Evolutionary conservation across 1,140 invertebrate species (phyloP), one percentile per base, ranked within the genome.

Genomic region (Antheraea mylitta): DNA sequence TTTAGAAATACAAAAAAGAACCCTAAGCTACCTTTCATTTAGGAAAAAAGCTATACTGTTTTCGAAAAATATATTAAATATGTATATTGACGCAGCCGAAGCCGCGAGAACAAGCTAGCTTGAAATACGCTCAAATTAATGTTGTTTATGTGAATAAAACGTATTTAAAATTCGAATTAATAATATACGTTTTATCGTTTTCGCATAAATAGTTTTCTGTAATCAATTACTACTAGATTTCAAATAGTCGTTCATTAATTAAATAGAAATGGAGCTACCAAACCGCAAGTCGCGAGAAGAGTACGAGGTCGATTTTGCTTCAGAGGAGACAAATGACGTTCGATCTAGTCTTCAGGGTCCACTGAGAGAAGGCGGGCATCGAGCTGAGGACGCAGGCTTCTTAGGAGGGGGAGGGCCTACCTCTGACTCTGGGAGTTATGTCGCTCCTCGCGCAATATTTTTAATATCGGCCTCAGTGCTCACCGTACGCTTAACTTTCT

Each of bases 241-340:
- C 11, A 16, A 64, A 64, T 42, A n/a, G 18, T 16, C n/a, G 16
- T 38, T 37, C 18, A 64, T 18, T 68, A 53, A 63, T 45, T 66
- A n/a, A 30, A 74, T 76, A 93, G 91, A 93, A 87, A 92, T 93
- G 91, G 91, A 93, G 70, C 74, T 93, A 30, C 90, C 90, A 7
- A 85, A 92, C 71, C 83, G 85, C 36, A 93, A 93, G 63, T 83
- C 85, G 7, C 76, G 82, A 67, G 76, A 81, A 18, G 86, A 91
- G 19, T 90, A 91, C 18, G 89, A 92, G 42, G 68, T 72, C 48
- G 78, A 85, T 58, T 80, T 85, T 48, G 77, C 83, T 37, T 73
- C 83, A 9, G 87, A 92, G 66, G 87, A 91, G 66, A 86, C 86
- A 36, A 89, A 87, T 70, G 92, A 93, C 69, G 87, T 90, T 16